Evolutionary conservation across 2,113 vertebrate genomes (phyloP).

Genomic region (Ptilonorhynchus violaceus): DNA sequence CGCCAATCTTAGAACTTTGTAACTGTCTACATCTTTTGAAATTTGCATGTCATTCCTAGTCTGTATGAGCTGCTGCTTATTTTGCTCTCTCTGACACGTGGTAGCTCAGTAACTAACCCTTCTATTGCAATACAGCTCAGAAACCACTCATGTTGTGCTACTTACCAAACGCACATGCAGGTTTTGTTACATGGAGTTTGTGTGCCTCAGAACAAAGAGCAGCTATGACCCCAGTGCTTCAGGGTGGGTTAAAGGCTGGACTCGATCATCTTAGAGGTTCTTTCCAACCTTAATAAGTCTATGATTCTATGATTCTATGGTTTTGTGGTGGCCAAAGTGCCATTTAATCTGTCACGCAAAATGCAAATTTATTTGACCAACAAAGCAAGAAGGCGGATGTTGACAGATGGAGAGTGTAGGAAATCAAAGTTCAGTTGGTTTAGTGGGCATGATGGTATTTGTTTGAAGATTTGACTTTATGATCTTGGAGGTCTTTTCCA

Average conservation of each 20-base stretch:
- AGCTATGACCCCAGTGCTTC: background rate
- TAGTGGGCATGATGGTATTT: background rate
- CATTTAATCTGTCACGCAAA: background rate
- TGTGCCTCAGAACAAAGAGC: background rate
- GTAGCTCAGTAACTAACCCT: background rate
- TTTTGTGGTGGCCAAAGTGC: background rate
- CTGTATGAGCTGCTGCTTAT: background rate
- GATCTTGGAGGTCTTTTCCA: background rate
- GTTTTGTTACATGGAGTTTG: background rate
- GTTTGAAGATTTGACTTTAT: background rate
- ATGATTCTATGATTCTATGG: background rate
- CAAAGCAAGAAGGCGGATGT: background rate
- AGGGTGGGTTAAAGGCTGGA: too few species aligned
- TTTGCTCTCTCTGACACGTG: background rate
- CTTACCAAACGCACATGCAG: rapidly evolving
- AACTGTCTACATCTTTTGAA: background rate
- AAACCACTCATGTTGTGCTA: rapidly evolving
- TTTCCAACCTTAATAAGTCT: background rate
- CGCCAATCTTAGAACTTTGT: background rate
- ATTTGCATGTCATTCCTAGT: background rate
- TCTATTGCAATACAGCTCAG: background rate
- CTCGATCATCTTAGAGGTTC: rapidly evolving
- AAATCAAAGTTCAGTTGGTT: background rate
- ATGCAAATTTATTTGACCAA: background rate
- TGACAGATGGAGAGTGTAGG: background rate